Evolutionary conservation across 2,797 vertebrate species (phyloP).

Genomic region (Eleutherodactylus coqui): DNA sequence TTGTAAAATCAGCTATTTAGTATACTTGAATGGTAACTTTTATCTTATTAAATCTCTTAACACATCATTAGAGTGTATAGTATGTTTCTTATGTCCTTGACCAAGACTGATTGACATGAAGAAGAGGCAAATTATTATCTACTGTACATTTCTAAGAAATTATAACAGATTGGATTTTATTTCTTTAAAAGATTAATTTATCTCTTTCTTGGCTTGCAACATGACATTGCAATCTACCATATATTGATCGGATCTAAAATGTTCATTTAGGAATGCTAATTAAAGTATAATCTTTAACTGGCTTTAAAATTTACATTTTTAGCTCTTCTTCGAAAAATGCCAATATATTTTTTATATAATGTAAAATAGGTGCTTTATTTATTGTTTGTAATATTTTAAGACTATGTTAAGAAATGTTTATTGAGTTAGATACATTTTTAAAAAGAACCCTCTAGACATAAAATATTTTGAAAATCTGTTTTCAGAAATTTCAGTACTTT

Average conservation of each 20-base stretch:
- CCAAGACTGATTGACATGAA: constrained; percentile 42
- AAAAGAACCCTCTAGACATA: background rate
- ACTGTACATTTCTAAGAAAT: constrained; percentile 35
- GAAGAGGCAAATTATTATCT: constrained; percentile 16
- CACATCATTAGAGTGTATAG: constrained; percentile 37
- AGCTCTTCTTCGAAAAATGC: background rate
- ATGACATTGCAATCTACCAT: constrained; percentile 30
- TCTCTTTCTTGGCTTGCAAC: constrained; percentile 42
- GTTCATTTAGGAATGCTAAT: constrained; percentile 46
- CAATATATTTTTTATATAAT: background rate
- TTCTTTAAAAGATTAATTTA: constrained; percentile 42
- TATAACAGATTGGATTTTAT: constrained; percentile 40
- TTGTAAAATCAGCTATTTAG: constrained; percentile 41
- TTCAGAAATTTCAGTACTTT: background rate
- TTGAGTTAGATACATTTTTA: too few species aligned
- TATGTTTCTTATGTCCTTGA: constrained; percentile 36
- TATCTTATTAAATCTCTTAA: constrained; percentile 39
- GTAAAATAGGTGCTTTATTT: background rate
- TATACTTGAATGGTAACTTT: constrained; percentile 31
- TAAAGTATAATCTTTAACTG: constrained; percentile 35
- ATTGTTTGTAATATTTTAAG: background rate
- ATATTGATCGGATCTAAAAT: constrained; percentile 35
- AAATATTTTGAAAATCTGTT: background rate
- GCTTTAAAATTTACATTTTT: constrained; percentile 9
- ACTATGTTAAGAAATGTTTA: too few species aligned